Percentiles rank a stretch among this genome's conserved stretches.
Conservation (phyloP, 2,113 vertebrate species). For the Ceyx margarethae region DNA sequence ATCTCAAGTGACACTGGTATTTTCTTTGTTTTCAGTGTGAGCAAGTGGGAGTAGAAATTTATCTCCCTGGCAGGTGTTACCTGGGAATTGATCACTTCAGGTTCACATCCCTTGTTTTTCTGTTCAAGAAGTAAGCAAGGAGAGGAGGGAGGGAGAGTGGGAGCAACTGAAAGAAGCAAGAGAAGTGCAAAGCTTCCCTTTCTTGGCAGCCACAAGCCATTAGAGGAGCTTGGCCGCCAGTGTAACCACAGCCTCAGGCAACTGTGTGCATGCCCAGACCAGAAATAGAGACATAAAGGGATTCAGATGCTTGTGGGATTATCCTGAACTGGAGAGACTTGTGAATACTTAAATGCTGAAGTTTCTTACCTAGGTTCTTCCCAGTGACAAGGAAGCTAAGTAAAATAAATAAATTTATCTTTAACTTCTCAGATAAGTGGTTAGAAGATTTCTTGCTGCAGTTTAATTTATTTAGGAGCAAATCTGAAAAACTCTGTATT, state of each 20-base stretch:
- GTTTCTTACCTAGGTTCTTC: not conserved
- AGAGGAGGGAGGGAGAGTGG: not conserved
- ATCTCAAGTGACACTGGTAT: not conserved
- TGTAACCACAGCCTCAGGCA: slow-evolving; percentile 7
- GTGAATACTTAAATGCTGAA: not conserved
- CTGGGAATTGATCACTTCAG: not conserved
- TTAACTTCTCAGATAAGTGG: not conserved
- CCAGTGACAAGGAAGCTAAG: not conserved
- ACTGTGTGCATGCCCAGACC: not conserved
- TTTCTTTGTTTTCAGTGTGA: not conserved
- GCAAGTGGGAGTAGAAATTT: not conserved
- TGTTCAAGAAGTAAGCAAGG: not conserved
- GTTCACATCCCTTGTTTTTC: not conserved
- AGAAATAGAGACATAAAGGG: slow-evolving; percentile 1
- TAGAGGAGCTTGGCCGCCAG: slow-evolving; percentile 14
- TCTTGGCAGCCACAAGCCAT: not conserved
- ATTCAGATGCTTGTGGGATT: not conserved
- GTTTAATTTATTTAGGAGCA: not conserved
- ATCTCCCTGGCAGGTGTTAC: not conserved
- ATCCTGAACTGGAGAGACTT: not conserved
- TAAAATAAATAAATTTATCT: not conserved
- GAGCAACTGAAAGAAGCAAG: not conserved
- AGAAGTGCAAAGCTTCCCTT: not conserved
- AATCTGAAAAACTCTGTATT: not conserved
- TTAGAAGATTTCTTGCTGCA: not conserved